These are phyloP conservation scores for Lophura nycthemera DNA, from an alignment of 2,113 vertebrate genomes.

Conservation along the genomic window DNA sequence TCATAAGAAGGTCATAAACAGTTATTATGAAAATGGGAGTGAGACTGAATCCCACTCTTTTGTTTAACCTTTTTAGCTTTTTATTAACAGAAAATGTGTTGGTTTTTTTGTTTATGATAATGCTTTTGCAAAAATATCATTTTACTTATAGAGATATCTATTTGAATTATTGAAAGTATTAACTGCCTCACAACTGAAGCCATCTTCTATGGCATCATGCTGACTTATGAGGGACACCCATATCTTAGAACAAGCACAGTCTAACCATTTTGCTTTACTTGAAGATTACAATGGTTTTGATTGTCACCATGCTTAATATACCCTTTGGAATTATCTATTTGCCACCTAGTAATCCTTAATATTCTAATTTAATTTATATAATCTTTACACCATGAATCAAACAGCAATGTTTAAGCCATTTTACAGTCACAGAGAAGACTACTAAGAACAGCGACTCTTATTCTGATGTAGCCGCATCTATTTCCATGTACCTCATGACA, in stretches of 20 bases:
- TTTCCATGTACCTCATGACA: neutral
- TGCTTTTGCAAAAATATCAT: neutral
- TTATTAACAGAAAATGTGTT: neutral
- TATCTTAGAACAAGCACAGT: neutral
- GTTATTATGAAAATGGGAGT: neutral
- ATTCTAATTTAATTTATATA: neutral
- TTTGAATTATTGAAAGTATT: neutral
- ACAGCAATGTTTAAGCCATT: neutral
- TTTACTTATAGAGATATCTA: neutral
- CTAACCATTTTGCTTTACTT: neutral
- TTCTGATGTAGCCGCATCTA: neutral
- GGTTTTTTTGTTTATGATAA: neutral
- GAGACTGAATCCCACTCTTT: conserved; percentile 18
- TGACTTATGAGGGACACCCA: neutral
- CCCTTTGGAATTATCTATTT: neutral
- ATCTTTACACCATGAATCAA: neutral
- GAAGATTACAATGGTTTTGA: neutral
- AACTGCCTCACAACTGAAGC: neutral
- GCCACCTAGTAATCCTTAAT: neutral
- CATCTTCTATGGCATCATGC: neutral
- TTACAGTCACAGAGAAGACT: neutral
- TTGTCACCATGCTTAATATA: neutral
- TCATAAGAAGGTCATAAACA: conserved; percentile 26
- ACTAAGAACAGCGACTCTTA: neutral
- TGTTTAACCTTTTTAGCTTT: conserved; percentile 24